Base-by-base conservation (phyloP, 2,888 invertebrate genomes). In the Drosophila parthenogenetica region DNA sequence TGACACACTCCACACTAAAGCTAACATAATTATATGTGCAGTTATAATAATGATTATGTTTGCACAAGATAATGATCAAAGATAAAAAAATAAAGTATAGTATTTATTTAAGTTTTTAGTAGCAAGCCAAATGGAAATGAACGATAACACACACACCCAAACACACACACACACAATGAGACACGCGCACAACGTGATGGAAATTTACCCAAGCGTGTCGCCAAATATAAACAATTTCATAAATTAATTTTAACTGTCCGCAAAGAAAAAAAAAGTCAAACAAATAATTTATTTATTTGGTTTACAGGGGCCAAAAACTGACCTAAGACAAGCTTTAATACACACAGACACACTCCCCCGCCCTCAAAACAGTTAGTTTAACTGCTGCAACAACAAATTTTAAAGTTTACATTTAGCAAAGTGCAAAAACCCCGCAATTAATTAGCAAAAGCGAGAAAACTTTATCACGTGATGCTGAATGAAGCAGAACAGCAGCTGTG, bases 351-450 rank as follows among this genome's bases (percentile, higher is more conserved):
- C 32, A 19, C 42, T 7, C 45, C 16, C 50, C 17, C 54, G 16
- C 69, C 7, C 43, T 32, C 37, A 11, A n/a, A 29, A 29, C 63
- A 51, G 42, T 63, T 57, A 60, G 61, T 59, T 69, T 59, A 74
- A 74, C 65, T 54, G 69, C 61, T 42, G 65, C 55, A 73, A 29
- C 65, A 61, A 60, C 35, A 35, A 35, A 35, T 13, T 73, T 73
- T 55, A 58, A 72, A 76, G 75, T 76, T 76, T 77, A 76, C 75
- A 77, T 73, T 73, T 60, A 67, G 69, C 84, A 83, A 83, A 83
- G 82, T 83, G 81, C 82, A 87, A 83, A 84, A 84, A 87, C 82
- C 82, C 68, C 87, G 53, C 70, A 57, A 55, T 85, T 82, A 87
- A 82, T 85, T 87, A 82, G 74, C 78, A 69, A 35, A 13, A 35